A percentile compares a stretch with the other conserved stretches of the same genome.
These are phyloP conservation scores for Chromis chromis DNA, from an alignment of 2,797 vertebrate species.

Conservation along the genomic window DNA sequence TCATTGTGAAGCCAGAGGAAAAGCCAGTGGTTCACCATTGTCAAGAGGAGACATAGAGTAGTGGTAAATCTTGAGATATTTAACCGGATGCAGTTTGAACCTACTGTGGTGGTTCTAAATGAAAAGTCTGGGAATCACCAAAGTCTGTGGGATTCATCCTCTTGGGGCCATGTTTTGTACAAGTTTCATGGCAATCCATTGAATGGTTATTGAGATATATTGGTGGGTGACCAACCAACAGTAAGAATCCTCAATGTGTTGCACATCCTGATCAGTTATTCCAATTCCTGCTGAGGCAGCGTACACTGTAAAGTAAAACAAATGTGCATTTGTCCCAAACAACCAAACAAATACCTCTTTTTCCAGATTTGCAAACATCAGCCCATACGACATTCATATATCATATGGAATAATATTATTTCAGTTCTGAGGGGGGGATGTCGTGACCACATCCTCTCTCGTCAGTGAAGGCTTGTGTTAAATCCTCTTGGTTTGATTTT, in stretches of 20 bases:
- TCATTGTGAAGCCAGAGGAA: background rate
- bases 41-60: background rate
- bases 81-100: background rate
- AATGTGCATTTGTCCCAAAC: conserved; percentile 25
- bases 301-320: conserved; percentile 32
- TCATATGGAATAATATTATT: conserved; percentile 32
- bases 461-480: conserved; percentile 32
- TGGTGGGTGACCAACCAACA: background rate
- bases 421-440: conserved; percentile 33
- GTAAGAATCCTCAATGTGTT: background rate
- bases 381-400: conserved; percentile 21
- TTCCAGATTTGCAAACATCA: conserved; percentile 20
- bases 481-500: conserved; percentile 48
- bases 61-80: background rate
- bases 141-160: background rate
- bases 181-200: background rate
- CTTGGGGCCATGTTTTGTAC: background rate
- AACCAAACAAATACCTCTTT: conserved; percentile 31
- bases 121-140: background rate
- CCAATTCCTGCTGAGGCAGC: conserved; percentile 7
- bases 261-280: conserved; percentile 9
- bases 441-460: conserved; percentile 54
- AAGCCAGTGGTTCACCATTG: background rate
- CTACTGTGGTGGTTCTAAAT: background rate
- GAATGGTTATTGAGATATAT: background rate